Evolutionary conservation across 2,797 vertebrate genomes (phyloP).

Genomic region (Myripristis jacobus): DNA sequence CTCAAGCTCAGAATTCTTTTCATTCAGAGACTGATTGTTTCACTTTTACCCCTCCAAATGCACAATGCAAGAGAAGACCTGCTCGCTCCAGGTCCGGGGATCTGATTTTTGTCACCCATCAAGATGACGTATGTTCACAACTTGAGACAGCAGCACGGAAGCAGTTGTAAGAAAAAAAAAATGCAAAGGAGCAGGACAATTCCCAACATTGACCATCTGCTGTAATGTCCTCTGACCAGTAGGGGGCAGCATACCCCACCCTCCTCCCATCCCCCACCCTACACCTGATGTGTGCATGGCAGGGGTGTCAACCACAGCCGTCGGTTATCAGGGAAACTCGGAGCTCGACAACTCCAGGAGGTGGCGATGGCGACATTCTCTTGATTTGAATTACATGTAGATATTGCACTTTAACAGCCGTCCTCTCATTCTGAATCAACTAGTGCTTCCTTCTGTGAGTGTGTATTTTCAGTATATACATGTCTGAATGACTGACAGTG

Average conservation of each 20-base stretch:
- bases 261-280: neutral
- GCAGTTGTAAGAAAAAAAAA: slow-evolving; percentile 23
- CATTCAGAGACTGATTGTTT: slow-evolving; percentile 54
- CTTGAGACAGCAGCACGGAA: slow-evolving; percentile 40
- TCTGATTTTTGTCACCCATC: slow-evolving; percentile 27
- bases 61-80: slow-evolving; percentile 62
- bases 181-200: slow-evolving; percentile 56
- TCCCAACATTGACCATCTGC: slow-evolving; percentile 55
- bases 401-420: slow-evolving; percentile 85
- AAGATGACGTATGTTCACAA: slow-evolving; percentile 34
- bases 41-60: slow-evolving; percentile 46
- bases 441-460: slow-evolving; percentile 82
- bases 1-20: slow-evolving; percentile 44
- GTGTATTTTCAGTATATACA: slow-evolving; percentile 57
- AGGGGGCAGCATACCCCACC: slow-evolving; percentile 57
- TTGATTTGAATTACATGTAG: slow-evolving; percentile 78
- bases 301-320: slow-evolving; percentile 61
- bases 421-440: slow-evolving; percentile 80
- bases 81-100: slow-evolving; percentile 49
- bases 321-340: slow-evolving; percentile 79
- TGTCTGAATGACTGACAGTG: slow-evolving; percentile 29
- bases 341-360: slow-evolving; percentile 66
- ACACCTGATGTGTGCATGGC: slow-evolving; percentile 23
- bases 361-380: slow-evolving; percentile 58
- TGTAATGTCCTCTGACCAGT: slow-evolving; percentile 57